Evolutionary conservation across 1,140 invertebrate species (phyloP), one percentile per base, ranked within the genome.

Genomic region (Formica selysi): DNA sequence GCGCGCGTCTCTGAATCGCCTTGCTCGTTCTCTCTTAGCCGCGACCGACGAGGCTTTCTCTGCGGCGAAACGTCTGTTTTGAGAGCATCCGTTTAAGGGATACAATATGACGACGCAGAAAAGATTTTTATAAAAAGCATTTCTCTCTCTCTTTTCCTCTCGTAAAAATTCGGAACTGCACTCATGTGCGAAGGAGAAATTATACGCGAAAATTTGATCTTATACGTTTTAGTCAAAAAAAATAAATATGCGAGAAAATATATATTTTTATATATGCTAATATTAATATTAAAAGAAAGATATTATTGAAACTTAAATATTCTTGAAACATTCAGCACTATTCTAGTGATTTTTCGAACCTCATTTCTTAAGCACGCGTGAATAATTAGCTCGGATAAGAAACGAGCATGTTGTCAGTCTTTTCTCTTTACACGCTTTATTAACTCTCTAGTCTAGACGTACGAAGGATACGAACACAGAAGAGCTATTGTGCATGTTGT

Each of bases 341-440:
- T 81, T 71, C 41, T 36, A 61, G 51, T 62, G 54, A 62, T 44
- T 86, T 87, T 89, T 79, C 48, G 62, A 79, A 84, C 57, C 76
- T 85, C 85, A 51, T 84, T 86, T 78, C 76, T 87, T 83, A 76
- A 91, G 86, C 86, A 90, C 91, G 85, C 88, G 90, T 92, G 91
- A 93, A 92, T 93, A 89, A 90, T 92, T 92, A 92, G 88, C 91
- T 67, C 73, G 88, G 73, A 86, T 89, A 86, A 90, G 89, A 70
- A 90, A 78, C 81, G 86, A 57, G 78, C 80, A 65, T 86, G 86
- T 91, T 87, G 79, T 70, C 87, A 86, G 88, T 70, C 90, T 92
- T 89, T 92, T 92, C 90, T 92, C 91, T 92, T 92, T 92, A 84
- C 91, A 90, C 88, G 87, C 85, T 91, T 92, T 92, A 92, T 92